Evolutionary conservation across 1,140 invertebrate genomes (phyloP).

Genomic region (Bombus sibiricus): DNA sequence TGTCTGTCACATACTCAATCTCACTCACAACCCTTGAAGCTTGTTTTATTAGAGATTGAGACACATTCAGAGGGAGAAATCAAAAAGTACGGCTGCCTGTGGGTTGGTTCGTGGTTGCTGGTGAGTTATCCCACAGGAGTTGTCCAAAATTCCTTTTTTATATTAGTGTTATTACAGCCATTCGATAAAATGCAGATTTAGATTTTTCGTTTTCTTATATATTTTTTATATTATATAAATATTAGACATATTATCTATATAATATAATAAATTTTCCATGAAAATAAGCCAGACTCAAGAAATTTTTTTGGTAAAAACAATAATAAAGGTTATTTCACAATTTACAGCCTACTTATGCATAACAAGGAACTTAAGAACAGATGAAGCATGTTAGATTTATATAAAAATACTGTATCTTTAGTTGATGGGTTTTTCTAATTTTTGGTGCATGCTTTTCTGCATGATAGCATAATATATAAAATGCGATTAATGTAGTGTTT

Average conservation of each 20-base stretch:
- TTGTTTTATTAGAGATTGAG: conserved; percentile 83
- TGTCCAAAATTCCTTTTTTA: conserved; percentile 76
- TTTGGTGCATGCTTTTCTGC: conserved; percentile 48
- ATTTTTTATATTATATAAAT: background rate
- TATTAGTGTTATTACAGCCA: conserved; percentile 55
- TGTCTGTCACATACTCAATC: conserved; percentile 82
- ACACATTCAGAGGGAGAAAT: conserved; percentile 80
- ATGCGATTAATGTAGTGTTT: conserved; percentile 21
- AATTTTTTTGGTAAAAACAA: background rate
- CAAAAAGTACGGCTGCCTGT: conserved; percentile 81
- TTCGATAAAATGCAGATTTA: conserved; percentile 19
- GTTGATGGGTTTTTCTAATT: conserved; percentile 23
- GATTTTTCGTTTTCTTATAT: conserved; percentile 7
- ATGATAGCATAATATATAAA: conserved; percentile 22
- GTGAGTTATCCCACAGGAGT: conserved; percentile 82
- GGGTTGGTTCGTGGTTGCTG: conserved; percentile 81
- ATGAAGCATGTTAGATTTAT: conserved; percentile 27
- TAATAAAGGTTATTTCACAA: conserved; percentile 1
- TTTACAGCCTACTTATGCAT: conserved; percentile 24
- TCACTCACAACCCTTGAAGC: conserved; percentile 80
- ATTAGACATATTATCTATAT: background rate
- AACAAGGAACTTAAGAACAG: conserved; percentile 15
- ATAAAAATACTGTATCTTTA: conserved; percentile 6
- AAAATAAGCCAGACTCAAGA: conserved; percentile 79
- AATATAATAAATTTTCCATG: conserved; percentile 73